Evolutionary conservation across 2,888 invertebrate species (phyloP), one percentile per base, ranked within the genome.

Genomic region (Drosophila birchii): DNA sequence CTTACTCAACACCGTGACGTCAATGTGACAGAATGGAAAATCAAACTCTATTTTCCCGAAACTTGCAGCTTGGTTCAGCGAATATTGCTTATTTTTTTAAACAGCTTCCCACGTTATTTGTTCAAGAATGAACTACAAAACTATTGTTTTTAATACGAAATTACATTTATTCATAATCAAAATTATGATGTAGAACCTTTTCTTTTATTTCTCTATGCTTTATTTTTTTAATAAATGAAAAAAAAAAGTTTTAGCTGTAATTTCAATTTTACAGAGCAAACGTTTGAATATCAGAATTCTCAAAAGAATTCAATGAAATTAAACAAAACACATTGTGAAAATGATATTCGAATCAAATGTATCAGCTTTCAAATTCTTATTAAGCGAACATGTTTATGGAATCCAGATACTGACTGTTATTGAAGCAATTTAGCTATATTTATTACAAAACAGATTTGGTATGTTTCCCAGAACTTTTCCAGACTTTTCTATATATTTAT

Each of bases 1-100:
- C 26, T 45, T 61, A 70, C 45, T 51, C 85, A 82, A 78, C 78
- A 76, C 73, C 51, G 36, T 84, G 86, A 83, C 86, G 84, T 86
- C 86, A 74, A 47, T 56, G 23, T 71, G 57, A 5, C 57, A 69
- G 43, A 26, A 41, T 9, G 34, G 9, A 18, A 26, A 20, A 11
- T 55, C 16, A 18, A 26, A 20, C 18, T 55, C 11, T 23, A 43
- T 45, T 26, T n/a, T 11, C 44, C 5, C 1, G 1, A 12, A 12
- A 29, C 8, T 2, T n/a, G 5, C 2, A 38, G n/a, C n/a, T n/a
- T 41, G 47, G 34, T 20, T 9, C 23, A 18, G 49, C 7, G 7
- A 26, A 26, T n/a, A n/a, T 26, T 8, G 16, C 1, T 3, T 3
- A 23, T 14, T n/a, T 12, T 49, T 34, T 8, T 20, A 20, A 9